These are phyloP conservation scores for Sycophila texana DNA, from an alignment of 2,888 invertebrate genomes.

Conservation along the genomic window DNA sequence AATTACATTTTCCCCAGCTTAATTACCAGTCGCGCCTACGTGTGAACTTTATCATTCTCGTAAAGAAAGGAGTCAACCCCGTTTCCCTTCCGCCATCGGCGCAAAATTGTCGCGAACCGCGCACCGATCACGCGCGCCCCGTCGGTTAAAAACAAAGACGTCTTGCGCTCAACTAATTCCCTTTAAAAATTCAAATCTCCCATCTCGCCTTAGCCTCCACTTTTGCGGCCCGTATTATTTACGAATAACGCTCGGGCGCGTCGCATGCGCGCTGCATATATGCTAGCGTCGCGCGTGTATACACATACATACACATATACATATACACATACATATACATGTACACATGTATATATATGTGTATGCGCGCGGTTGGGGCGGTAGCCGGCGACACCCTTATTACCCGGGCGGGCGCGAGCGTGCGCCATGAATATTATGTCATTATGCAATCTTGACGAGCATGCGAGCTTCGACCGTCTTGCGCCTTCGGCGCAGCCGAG, in stretches of 20 bases:
- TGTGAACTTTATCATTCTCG: too few species aligned
- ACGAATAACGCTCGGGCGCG: neutral
- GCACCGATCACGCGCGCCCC: too few species aligned
- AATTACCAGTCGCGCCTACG: too few species aligned
- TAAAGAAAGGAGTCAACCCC: too few species aligned
- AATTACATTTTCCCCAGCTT: too few species aligned
- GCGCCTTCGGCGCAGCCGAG: neutral
- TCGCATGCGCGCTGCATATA: neutral
- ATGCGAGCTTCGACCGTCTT: conserved; percentile 64
- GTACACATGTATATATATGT: neutral
- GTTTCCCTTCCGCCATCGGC: too few species aligned
- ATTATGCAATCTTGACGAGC: conserved; percentile 73
- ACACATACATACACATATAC: neutral
- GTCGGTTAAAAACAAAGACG: too few species aligned
- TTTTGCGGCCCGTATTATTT: conserved; percentile 46
- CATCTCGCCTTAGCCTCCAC: neutral
- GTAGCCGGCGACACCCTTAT: conserved; percentile 66
- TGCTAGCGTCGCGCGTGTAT: conserved; percentile 19
- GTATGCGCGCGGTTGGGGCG: neutral
- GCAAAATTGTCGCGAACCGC: too few species aligned
- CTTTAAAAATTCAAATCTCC: neutral
- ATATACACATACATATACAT: neutral
- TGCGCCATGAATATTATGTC: conserved; percentile 74
- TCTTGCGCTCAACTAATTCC: too few species aligned
- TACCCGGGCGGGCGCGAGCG: conserved; percentile 68